Base-by-base conservation (phyloP, 2,797 vertebrate species). In the Chromobotia macracanthus region DNA sequence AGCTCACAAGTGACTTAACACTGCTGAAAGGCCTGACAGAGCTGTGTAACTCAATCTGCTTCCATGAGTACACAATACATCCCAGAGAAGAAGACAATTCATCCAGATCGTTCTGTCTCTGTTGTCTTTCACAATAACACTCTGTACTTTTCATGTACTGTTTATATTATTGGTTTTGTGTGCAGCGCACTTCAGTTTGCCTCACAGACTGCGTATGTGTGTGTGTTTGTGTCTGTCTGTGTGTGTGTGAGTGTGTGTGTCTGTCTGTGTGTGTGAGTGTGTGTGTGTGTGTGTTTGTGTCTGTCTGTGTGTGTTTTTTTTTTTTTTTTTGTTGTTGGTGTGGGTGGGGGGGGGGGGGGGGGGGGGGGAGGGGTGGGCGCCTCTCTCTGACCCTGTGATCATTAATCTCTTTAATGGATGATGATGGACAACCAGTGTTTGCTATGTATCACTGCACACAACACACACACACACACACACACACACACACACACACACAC, bases 321-420 rank as follows among this genome's bases (percentile, higher is more conserved):
- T n/a, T n/a, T n/a, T n/a, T n/a, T n/a, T n/a, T n/a, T n/a, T n/a
- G n/a, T n/a, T n/a, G n/a, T n/a, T n/a, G n/a, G n/a, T n/a, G n/a
- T n/a, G n/a, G n/a, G n/a, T n/a, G n/a, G n/a, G n/a, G n/a, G n/a
- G n/a, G n/a, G n/a, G n/a, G n/a, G 23, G 41, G 55, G 58, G 65
- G 77, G 68, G 79, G 2, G 38, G 46, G 55, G 23, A 50, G 63
- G 51, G 61, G 51, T 77, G 44, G 63, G 38, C 28, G 88, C 61
- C 63, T 82, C 5, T 46, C 72, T n/a, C 66, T 90, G 91, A 90
- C 89, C 88, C 87, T 81, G 66, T 76, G 82, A 85, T 88, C 91
- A 94, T 95, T 94, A 92, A 89, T 92, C 90, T 90, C 88, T 79
- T 79, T 92, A 93, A 94, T 92, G 90, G 89, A 89, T 90, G 89